Conservation (phyloP, 2,113 vertebrate genomes). For the Malurus alboscapulatus region DNA sequence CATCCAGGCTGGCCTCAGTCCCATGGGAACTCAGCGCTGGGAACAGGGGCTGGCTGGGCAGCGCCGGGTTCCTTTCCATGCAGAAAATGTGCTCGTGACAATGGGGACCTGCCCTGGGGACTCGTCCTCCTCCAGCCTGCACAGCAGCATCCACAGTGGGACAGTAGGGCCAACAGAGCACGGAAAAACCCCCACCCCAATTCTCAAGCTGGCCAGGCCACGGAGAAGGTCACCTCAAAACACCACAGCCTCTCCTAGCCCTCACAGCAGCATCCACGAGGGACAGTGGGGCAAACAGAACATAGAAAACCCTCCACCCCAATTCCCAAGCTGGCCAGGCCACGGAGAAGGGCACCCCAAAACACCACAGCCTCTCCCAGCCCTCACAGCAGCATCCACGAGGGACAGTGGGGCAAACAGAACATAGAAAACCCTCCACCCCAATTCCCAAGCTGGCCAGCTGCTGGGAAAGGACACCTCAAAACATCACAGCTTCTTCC, state of each 20-base stretch:
- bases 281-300: background rate
- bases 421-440: background rate
- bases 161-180: accelerated
- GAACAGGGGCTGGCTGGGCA: background rate
- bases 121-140: background rate
- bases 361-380: background rate
- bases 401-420: no score
- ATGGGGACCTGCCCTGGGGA: accelerated
- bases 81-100: background rate
- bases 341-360: accelerated
- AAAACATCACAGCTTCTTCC: background rate
- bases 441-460: background rate
- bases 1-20: background rate
- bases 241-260: background rate
- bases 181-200: background rate
- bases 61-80: accelerated
- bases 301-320: background rate
- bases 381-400: background rate
- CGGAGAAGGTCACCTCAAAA: background rate
- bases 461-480: background rate
- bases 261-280: accelerated
- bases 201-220: background rate
- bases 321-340: background rate
- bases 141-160: accelerated
- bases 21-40: background rate